Evolutionary conservation across 2,113 vertebrate species (phyloP).

Genomic region (Eclectus roratus): DNA sequence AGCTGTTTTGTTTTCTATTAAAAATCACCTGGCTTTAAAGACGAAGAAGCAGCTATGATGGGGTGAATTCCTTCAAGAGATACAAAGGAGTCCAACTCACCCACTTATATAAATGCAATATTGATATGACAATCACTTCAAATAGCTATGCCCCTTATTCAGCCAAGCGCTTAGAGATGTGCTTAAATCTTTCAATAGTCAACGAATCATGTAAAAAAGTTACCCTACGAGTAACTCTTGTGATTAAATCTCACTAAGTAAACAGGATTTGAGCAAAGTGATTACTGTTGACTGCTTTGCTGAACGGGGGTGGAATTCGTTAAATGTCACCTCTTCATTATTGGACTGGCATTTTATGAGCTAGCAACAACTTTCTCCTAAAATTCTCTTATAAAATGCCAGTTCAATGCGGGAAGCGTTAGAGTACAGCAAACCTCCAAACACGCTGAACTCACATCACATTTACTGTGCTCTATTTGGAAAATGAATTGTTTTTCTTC

Average conservation of each 20-base stretch:
- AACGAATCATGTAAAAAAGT: background rate
- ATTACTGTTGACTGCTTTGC: background rate
- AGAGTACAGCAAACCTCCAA: background rate
- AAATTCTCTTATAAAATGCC: background rate
- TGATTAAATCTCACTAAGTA: background rate
- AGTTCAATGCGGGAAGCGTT: background rate
- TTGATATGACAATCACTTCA: background rate
- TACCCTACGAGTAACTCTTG: background rate
- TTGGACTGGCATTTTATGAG: constrained; percentile 38
- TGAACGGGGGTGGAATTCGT: background rate
- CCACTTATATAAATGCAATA: background rate
- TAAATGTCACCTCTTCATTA: constrained; percentile 50
- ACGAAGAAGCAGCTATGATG: background rate
- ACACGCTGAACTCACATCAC: background rate
- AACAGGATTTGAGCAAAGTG: background rate
- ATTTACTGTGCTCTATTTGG: background rate
- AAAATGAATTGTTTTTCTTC: background rate
- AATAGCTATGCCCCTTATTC: background rate
- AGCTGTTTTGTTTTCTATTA: constrained; percentile 24
- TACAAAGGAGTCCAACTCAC: background rate
- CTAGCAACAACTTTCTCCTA: background rate
- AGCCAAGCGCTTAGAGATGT: background rate
- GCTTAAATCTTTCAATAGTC: background rate
- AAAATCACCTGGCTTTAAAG: constrained; percentile 12
- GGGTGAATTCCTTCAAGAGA: constrained; percentile 11